Evolutionary conservation across 2,797 vertebrate species (phyloP).

Genomic region (Cryptoprocta ferox): DNA sequence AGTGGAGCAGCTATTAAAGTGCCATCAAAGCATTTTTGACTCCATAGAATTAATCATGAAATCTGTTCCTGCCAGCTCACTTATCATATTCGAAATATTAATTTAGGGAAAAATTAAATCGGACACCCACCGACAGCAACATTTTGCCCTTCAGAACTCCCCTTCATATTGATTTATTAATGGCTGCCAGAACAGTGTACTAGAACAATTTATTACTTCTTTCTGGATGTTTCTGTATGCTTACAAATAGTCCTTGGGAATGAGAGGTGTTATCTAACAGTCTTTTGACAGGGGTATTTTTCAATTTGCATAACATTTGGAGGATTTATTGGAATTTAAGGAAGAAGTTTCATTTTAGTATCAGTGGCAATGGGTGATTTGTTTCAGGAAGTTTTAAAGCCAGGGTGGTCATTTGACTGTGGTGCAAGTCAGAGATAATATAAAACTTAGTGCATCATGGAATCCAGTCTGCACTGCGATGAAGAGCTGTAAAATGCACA

Average conservation of each 20-base stretch:
- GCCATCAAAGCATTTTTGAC: constrained; percentile 89
- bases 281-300: constrained; percentile 85
- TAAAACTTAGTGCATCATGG: constrained; percentile 56
- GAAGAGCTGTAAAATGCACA: constrained; percentile 54
- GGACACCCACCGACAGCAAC: constrained; percentile 90
- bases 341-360: constrained; percentile 81
- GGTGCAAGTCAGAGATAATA: constrained; percentile 41
- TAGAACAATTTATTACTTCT: constrained; percentile 88
- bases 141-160: constrained; percentile 91
- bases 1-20: constrained; percentile 87
- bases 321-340: constrained; percentile 81
- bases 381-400: constrained; percentile 76
- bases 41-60: constrained; percentile 90
- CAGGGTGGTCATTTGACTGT: constrained; percentile 58
- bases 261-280: constrained; percentile 87
- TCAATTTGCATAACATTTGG: constrained; percentile 86
- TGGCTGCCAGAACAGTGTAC: constrained; percentile 87
- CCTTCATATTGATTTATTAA: constrained; percentile 92
- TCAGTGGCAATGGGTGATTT: constrained; percentile 75
- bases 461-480: constrained; percentile 12
- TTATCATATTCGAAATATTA: constrained; percentile 92
- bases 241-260: constrained; percentile 88
- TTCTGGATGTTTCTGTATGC: constrained; percentile 87
- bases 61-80: constrained; percentile 91
- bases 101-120: constrained; percentile 91